These are phyloP conservation scores for Paedocypris sp. DNA, from an alignment of 2,113 vertebrate genomes.

Conservation along the genomic window DNA sequence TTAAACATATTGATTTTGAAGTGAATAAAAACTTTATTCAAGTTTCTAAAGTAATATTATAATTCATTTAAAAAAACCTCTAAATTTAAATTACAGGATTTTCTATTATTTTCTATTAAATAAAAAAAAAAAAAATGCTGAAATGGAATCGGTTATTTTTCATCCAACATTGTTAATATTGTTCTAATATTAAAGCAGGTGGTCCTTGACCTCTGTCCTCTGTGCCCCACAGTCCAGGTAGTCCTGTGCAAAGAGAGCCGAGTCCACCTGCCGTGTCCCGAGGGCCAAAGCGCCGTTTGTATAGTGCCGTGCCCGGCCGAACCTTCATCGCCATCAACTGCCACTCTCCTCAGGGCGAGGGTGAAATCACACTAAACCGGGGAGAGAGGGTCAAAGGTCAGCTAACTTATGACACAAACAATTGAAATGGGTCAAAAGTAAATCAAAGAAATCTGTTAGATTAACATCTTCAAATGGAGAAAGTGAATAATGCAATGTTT, in stretches of 20 bases:
- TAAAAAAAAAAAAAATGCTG: no score
- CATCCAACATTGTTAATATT: no score
- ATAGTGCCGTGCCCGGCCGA: constrained; percentile 86
- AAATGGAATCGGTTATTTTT: no score
- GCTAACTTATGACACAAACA: no score
- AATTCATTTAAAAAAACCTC: no score
- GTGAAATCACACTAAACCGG: constrained; percentile 88
- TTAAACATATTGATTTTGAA: no score
- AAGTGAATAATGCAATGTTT: neutral
- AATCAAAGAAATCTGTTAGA: neutral
- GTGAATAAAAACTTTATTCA: no score
- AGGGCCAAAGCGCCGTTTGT: constrained; percentile 82
- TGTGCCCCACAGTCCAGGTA: constrained; percentile 58
- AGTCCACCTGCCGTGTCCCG: constrained; percentile 65
- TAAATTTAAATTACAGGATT: no score
- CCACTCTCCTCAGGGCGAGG: constrained; percentile 77
- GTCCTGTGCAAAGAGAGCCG: constrained; percentile 57
- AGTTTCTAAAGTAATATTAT: no score
- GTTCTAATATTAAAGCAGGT: no score
- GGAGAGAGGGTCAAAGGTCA: constrained; percentile 91
- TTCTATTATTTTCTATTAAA: no score
- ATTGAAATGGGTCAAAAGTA: neutral
- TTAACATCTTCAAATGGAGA: neutral
- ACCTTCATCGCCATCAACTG: constrained; percentile 86
- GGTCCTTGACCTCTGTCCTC: neutral